Evolutionary conservation across 2,113 vertebrate species (phyloP), one percentile per base, ranked within the genome.

Genomic region (Chauna torquata): DNA sequence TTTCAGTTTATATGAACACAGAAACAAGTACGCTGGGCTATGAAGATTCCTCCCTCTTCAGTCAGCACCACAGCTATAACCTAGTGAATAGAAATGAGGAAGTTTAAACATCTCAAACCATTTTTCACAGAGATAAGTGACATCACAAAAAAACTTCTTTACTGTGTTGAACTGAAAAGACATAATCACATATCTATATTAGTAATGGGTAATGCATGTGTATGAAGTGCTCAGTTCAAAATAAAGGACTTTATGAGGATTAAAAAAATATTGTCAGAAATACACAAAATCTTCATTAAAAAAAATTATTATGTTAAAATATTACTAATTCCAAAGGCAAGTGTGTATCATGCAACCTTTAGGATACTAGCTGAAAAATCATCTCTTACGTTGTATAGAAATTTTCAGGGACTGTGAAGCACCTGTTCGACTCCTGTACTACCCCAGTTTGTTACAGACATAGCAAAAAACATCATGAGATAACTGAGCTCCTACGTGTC

Each of bases 301-400:
- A 18, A 58, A 86, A 52, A 10, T 2, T 9, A 45, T 3, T 65
- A 13, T 12, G 11, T 34, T 45, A 5, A 30, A 54, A 40, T 3
- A 3, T 17, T 3, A 6, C 7, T 65, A 1, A 1, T 52, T 74
- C 3, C 20, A 16, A 49, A 50, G 10, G 11, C 5, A 62, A 23
- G 3, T 34, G 7, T 6, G 1, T 44, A 7, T n/a, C 76, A 38
- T 8, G 4, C 8, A 34, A 6, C 13, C 16, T 8, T 12, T 23
- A 8, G 11, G 44, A 86, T 52, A 12, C 4, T 40, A 45, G 24
- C 5, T 59, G 47, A 75, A 87, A 88, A 76, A 64, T 62, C 38
- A 54, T 8, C 18, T 8, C 15, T 62, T 58, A 15, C 8, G 13
- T 50, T 69, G 3, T 16, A 36, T 0, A 58, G n/a, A 61, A 11